These are phyloP conservation scores for Thinocorus orbignyianus DNA, from an alignment of 2,113 vertebrate species.

Conservation along the genomic window DNA sequence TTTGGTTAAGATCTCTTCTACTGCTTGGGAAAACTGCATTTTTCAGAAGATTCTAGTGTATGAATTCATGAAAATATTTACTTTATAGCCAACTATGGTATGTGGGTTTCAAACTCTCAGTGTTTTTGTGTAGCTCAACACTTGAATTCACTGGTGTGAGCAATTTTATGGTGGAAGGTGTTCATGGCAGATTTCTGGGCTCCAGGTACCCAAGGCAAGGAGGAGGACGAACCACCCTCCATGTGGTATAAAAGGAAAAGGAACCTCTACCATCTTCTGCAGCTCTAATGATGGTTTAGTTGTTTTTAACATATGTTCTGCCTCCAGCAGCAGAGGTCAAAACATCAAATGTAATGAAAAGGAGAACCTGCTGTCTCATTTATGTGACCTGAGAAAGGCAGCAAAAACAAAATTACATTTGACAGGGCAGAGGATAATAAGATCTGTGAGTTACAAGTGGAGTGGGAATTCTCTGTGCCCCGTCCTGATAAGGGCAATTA, in stretches of 20 bases:
- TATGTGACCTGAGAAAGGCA: slow-evolving; percentile 41
- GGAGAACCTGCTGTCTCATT: slow-evolving; percentile 5
- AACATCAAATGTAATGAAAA: slow-evolving; percentile 19
- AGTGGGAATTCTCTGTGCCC: slow-evolving; percentile 43
- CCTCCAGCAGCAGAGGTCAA: not conserved
- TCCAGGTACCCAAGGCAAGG: not conserved
- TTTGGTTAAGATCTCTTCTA: not conserved
- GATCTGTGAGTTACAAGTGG: slow-evolving; percentile 37
- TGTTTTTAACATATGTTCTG: not conserved
- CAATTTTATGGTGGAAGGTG: not conserved
- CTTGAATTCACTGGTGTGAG: not conserved
- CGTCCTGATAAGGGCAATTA: slow-evolving; percentile 69
- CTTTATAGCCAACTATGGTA: not conserved
- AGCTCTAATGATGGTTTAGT: not conserved
- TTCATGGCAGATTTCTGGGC: not conserved
- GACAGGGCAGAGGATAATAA: slow-evolving; percentile 58
- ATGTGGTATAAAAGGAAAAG: not conserved
- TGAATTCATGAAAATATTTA: not conserved
- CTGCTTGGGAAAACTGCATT: not conserved
- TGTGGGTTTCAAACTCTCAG: not conserved
- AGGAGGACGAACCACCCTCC: not conserved
- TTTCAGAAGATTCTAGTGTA: not conserved
- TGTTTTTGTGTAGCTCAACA: no score
- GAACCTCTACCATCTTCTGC: not conserved
- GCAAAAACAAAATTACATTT: slow-evolving; percentile 52